Conservation (phyloP, 2,113 vertebrate species). For the Cottus gobio region DNA sequence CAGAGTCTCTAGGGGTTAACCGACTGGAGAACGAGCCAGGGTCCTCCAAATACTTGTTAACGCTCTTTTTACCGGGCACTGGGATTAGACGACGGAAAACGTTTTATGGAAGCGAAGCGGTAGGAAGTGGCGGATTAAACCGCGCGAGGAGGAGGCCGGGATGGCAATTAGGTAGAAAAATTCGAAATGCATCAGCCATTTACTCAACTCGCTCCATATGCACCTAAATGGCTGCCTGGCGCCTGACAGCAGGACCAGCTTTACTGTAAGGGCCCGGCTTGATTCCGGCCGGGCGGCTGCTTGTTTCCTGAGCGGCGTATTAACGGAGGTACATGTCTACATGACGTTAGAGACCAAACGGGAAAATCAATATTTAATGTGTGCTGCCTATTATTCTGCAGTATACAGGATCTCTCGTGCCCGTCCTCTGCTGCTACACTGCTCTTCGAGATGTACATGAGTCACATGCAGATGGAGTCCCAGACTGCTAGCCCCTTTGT, state of each 20-base stretch:
- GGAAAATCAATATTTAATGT: slow-evolving; percentile 69
- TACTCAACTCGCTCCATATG: slow-evolving; percentile 85
- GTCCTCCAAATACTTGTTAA: slow-evolving; percentile 33
- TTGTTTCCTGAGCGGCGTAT: slow-evolving; percentile 48
- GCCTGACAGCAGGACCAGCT: slow-evolving; percentile 61
- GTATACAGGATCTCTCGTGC: slow-evolving; percentile 21
- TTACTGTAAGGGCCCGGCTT: slow-evolving; percentile 48
- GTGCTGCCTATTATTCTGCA: slow-evolving; percentile 67
- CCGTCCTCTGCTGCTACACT: slow-evolving; percentile 17
- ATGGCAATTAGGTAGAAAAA: slow-evolving; percentile 84
- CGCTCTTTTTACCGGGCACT: slow-evolving; percentile 15
- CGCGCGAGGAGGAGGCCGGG: slow-evolving; percentile 63
- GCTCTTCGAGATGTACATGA: slow-evolving; percentile 39
- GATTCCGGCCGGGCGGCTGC: slow-evolving; percentile 22
- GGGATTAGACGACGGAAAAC: slow-evolving; percentile 5
- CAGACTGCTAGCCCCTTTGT: slow-evolving; percentile 6
- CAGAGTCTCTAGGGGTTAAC: slow-evolving; percentile 84
- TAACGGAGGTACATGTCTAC: slow-evolving; percentile 50
- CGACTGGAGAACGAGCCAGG: slow-evolving; percentile 64
- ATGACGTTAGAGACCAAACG: slow-evolving; percentile 61
- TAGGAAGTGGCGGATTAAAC: slow-evolving; percentile 47
- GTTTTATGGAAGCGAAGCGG: slow-evolving; percentile 30
- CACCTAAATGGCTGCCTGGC: slow-evolving; percentile 86
- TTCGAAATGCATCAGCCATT: slow-evolving; percentile 87
- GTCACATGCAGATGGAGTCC: slow-evolving; percentile 49